These are phyloP conservation scores for Pinctada fucata DNA, from an alignment of 2,888 invertebrate species.

Conservation along the genomic window DNA sequence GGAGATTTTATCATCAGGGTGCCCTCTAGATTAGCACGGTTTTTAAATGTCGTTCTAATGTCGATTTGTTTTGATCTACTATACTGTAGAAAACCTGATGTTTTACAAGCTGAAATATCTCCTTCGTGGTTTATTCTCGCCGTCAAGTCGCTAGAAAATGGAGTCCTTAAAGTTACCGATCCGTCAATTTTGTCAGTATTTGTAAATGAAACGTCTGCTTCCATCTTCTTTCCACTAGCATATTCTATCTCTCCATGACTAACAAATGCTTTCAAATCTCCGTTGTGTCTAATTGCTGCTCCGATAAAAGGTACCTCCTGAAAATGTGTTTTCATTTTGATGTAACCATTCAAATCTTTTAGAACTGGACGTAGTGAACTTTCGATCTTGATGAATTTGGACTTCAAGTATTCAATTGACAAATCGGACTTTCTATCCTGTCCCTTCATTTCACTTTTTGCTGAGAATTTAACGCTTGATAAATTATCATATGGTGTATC, in stretches of 20 bases:
- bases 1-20: constrained; percentile 23
- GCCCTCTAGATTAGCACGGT: constrained; percentile 9
- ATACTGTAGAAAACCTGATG: constrained; percentile 27
- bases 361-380: constrained; percentile 2
- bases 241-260: constrained; percentile 26
- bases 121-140: constrained; percentile 37
- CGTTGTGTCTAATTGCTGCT: constrained; percentile 27
- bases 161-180: constrained; percentile 26
- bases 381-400: constrained; percentile 19
- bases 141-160: constrained; percentile 28
- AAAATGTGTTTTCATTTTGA: constrained; percentile 47
- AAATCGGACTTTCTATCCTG: constrained; percentile 32
- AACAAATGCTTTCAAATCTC: constrained; percentile 22
- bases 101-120: constrained; percentile 24
- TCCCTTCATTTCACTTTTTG: constrained; percentile 32
- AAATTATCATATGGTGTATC: constrained; percentile 50
- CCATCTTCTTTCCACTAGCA: constrained; percentile 20
- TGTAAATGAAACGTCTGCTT: constrained; percentile 22
- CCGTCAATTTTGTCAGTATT: constrained; percentile 34
- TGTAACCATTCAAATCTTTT: constrained; percentile 31
- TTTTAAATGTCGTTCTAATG: constrained; percentile 8
- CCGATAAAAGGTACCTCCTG: constrained; percentile 21
- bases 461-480: constrained; percentile 45
- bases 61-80: constrained; percentile 26
- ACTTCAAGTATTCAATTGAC: constrained; percentile 38